Base-by-base conservation (phyloP, 2,113 vertebrate species). In the Heterocephalus glaber region DNA sequence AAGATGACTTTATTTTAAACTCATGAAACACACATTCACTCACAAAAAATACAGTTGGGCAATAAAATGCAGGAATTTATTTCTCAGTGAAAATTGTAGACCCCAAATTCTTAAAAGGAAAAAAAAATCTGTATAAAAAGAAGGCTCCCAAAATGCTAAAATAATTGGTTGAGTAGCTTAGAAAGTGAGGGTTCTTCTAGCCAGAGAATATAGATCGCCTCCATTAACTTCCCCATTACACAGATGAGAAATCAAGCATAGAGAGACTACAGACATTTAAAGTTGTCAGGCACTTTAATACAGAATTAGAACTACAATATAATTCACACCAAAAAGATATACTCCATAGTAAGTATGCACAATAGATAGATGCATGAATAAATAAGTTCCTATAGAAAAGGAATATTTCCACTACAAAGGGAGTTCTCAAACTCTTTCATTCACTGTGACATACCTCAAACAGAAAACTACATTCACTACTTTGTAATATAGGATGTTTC, bases 1-100 rank as follows among this genome's bases (percentile, higher is more conserved):
- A 90, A 33, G 22, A 49, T 38, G 13, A 94, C 79, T 93, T 96
- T 96, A 24, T 93, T 96, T 90, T 94, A 17, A 96, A 92, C 24
- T 91, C 61, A 13, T 19, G 86, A 49, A 60, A 94, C 80, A n/a
- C 89, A 89, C 7, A 95, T 90, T 85, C 92, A 86, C 2, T 52
- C 26, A 58, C 0, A 61, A 88, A 81, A 70, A 0, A n/a, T 82
- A 22, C 12, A 9, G 12, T 30, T 77, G 54, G 8, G 38, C 0
- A 5, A 17, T 96, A 58, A 20, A 86, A 76, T 76, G 0, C 7
- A 96, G n/a, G 58, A 35, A 1, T 80, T 96, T 63, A 84, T 95
- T 96, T 94, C 86, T n/a, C 80, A 95, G 33, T 60, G 52, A 96
- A 58, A 94, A 1, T 0, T 77, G n/a, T 81, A 61, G 96, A 84